phyloP scores from a whole-genome alignment of 2,888 invertebrate genomes.

The Physocephala rufipes region DNA sequence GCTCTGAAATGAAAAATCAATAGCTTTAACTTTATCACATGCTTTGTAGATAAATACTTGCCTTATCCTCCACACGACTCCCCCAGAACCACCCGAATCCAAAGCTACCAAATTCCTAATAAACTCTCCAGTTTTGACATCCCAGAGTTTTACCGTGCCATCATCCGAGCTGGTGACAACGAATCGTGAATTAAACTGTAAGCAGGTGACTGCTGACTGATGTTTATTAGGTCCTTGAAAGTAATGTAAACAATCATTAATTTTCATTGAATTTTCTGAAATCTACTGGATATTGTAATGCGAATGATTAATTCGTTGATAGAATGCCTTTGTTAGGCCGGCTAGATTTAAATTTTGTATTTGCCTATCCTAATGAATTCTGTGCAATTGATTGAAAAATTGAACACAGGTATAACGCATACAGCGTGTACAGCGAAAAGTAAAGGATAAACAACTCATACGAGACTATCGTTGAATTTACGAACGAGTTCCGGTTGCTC shows the following conservation, averaged over 20 bases:
- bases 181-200: constrained; percentile 96
- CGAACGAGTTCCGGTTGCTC: too few relatives aligned
- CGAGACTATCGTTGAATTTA: too few relatives aligned
- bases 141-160: constrained; percentile 99
- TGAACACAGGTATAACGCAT: too few relatives aligned
- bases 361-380: too few relatives aligned
- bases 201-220: constrained; percentile 97
- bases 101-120: constrained; percentile 94
- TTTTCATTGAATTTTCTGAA: background rate
- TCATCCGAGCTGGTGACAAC: constrained; percentile 99
- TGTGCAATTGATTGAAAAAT: too few relatives aligned
- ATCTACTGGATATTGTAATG: too few relatives aligned
- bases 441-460: too few relatives aligned
- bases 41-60: constrained; percentile 41
- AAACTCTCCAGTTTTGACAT: constrained; percentile 95
- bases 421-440: too few relatives aligned
- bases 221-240: constrained; percentile 89
- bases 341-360: too few relatives aligned
- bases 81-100: constrained; percentile 95
- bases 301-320: too few relatives aligned
- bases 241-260: constrained; percentile 3
- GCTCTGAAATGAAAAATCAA: constrained; percentile 68
- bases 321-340: too few relatives aligned
- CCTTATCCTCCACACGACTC: constrained; percentile 97
- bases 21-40: background rate